A percentile compares a stretch with the other conserved stretches of the same genome.
Conservation (phyloP, 2,113 vertebrate genomes). For the Epinephelus lanceolatus region DNA sequence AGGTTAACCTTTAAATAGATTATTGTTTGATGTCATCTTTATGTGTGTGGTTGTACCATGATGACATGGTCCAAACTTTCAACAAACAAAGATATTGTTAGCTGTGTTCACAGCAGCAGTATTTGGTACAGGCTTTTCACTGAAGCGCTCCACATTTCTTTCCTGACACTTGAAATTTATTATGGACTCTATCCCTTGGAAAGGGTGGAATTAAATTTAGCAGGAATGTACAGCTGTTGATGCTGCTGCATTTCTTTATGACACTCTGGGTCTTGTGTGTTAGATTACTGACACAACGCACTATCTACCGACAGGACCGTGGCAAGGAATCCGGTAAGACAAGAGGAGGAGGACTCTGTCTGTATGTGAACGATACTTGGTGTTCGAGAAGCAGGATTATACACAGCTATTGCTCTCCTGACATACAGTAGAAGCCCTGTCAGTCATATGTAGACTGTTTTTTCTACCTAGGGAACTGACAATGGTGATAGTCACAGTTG, state of each 20-base stretch:
- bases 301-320: too few relatives aligned
- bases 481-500: too few relatives aligned
- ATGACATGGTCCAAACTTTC: background rate
- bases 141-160: slow-evolving; percentile 4
- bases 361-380: too few relatives aligned
- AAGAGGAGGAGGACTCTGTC: too few relatives aligned
- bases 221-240: background rate
- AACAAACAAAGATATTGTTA: background rate
- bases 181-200: background rate
- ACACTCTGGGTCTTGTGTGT: background rate
- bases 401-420: too few relatives aligned
- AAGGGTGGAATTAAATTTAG: slow-evolving; percentile 11
- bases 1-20: background rate
- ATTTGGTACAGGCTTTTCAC: background rate
- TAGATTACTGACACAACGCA: too few relatives aligned
- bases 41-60: background rate
- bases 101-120: background rate
- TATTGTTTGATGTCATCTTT: background rate
- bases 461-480: too few relatives aligned
- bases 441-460: too few relatives aligned
- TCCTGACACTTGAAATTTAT: slow-evolving; percentile 30
- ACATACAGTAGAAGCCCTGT: too few relatives aligned
- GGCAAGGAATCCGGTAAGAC: too few relatives aligned
- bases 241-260: background rate
- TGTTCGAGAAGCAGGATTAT: too few relatives aligned